Percentiles rank a stretch among this genome's conserved stretches.
These are phyloP conservation scores for Trichopria drosophilae DNA, from an alignment of 2,888 invertebrate genomes.

Conservation along the genomic window DNA sequence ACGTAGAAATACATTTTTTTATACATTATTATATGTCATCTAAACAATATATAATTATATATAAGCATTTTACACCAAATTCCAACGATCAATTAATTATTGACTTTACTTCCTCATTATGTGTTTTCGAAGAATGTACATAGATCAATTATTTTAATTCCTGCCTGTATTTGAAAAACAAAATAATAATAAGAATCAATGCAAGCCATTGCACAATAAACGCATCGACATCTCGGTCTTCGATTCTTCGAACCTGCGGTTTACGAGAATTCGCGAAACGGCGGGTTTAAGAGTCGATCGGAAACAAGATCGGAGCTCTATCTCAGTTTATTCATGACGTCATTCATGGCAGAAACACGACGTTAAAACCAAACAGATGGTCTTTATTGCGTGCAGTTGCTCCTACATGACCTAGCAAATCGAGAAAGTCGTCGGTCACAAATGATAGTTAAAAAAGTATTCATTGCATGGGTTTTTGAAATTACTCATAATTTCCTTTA, in stretches of 20 bases:
- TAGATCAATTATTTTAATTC: slow-evolving; percentile 5
- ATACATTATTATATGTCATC: too few species aligned
- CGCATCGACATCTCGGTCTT: slow-evolving; percentile 7
- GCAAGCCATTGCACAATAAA: too few species aligned
- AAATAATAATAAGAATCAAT: too few species aligned
- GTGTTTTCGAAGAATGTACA: too few species aligned
- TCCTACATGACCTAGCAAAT: slow-evolving; percentile 38
- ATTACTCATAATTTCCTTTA: too few species aligned
- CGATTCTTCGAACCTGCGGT: slow-evolving; percentile 1
- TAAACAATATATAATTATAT: too few species aligned
- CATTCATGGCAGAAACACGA: slow-evolving; percentile 39
- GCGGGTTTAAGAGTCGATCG: slow-evolving; percentile 30
- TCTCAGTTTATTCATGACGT: slow-evolving; percentile 42
- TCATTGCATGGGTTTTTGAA: too few species aligned
- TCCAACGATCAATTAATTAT: too few species aligned
- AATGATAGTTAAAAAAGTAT: slow-evolving; percentile 22
- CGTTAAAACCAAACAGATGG: slow-evolving; percentile 51
- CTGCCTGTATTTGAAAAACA: too few species aligned
- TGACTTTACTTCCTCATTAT: too few species aligned
- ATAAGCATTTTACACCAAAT: too few species aligned
- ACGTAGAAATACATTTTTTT: too few species aligned
- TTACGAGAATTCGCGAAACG: slow-evolving; percentile 12
- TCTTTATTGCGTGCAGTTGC: slow-evolving; percentile 42
- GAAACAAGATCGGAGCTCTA: slow-evolving; percentile 32
- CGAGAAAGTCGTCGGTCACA: slow-evolving; percentile 38